Conservation (phyloP, 1,140 invertebrate genomes). For the Diuraphis noxia region DNA sequence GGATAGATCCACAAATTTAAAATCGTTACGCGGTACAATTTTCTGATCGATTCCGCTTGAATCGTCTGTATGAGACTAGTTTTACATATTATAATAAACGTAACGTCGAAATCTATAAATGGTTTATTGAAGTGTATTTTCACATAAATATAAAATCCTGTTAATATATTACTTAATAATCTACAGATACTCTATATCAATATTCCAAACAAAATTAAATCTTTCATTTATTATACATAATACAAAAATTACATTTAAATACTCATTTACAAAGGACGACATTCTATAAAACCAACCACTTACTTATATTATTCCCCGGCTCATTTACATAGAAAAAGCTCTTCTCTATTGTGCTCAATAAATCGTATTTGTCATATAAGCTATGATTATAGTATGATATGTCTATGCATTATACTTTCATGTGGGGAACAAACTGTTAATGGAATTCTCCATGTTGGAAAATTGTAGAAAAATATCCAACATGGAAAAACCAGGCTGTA, state of each 20-base stretch:
- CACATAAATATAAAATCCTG: neutral
- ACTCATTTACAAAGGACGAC: neutral
- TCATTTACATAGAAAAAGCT: neutral
- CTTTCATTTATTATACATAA: neutral
- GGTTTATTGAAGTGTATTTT: neutral
- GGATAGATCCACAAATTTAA: no score
- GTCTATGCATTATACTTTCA: neutral
- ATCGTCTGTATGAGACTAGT: no score
- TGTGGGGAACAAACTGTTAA: neutral
- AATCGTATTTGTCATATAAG: neutral
- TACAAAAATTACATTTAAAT: neutral
- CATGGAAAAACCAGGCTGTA: neutral
- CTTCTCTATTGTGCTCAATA: neutral
- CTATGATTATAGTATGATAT: constrained; percentile 1
- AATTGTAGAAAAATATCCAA: neutral
- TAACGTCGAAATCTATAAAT: no score
- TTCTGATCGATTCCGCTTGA: no score
- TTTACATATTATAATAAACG: no score
- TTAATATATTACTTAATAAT: no score
- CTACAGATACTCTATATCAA: no score
- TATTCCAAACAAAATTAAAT: neutral
- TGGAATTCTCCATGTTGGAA: constrained; percentile 11
- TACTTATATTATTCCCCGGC: neutral
- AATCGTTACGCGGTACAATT: no score
- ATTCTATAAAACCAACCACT: neutral